phyloP scores from a whole-genome alignment of 2,888 invertebrate genomes.

The Patella caerulea region DNA sequence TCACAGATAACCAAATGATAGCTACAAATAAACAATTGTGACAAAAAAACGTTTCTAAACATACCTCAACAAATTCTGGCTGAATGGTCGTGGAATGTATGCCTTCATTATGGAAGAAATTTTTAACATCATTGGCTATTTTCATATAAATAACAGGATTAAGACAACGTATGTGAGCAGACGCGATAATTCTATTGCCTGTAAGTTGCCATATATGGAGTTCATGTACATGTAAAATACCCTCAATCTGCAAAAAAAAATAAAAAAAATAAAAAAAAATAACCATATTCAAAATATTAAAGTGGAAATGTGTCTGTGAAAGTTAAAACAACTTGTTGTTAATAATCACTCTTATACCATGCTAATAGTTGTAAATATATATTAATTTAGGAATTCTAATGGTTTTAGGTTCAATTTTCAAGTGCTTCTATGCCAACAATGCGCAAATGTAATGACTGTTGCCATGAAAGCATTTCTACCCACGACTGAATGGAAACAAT shows the following conservation, averaged over 20 bases:
- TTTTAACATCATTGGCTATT: conserved; percentile 95
- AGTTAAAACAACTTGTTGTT: no score
- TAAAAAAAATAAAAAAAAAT: conserved; percentile 28
- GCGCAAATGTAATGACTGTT: no score
- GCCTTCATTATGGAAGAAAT: conserved; percentile 97
- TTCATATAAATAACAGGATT: conserved; percentile 95
- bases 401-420: no score
- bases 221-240: conserved; percentile 95
- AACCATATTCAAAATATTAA: not conserved
- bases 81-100: conserved; percentile 99
- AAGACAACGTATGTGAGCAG: conserved; percentile 95
- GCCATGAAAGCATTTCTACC: no score
- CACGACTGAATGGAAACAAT: no score
- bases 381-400: no score
- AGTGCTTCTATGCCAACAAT: no score
- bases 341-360: no score
- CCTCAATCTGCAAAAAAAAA: conserved; percentile 79
- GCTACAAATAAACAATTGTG: not conserved
- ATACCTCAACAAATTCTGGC: conserved; percentile 91
- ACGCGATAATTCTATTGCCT: conserved; percentile 96
- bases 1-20: conserved; percentile 3
- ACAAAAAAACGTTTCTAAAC: not conserved
- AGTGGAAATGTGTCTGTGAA: no score
- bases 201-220: conserved; percentile 99
- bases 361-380: no score